Evolutionary conservation across 2,113 vertebrate genomes (phyloP).

Genomic region (Myiozetetes cayanensis): DNA sequence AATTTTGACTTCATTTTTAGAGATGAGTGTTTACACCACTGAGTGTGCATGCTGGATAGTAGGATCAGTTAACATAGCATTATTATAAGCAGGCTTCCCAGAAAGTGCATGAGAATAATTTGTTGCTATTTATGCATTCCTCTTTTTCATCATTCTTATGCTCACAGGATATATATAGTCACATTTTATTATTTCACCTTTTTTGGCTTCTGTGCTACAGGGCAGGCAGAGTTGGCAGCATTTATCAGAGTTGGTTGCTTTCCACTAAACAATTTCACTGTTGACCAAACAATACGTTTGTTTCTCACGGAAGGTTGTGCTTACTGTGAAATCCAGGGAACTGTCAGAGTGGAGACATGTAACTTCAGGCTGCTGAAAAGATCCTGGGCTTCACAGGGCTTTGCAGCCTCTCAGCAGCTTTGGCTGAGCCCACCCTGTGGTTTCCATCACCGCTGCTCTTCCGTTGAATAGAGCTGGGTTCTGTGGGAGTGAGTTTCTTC

Average conservation of each 20-base stretch:
- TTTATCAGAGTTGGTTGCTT: neutral
- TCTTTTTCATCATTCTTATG: neutral
- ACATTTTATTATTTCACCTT: neutral
- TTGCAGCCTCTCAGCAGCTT: neutral
- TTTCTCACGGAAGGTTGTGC: neutral
- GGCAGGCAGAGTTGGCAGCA: neutral
- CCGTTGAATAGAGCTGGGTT: neutral
- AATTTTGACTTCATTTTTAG: neutral
- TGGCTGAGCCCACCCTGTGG: fast-evolving
- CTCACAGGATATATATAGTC: neutral
- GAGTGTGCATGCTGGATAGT: neutral
- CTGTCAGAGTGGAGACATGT: neutral
- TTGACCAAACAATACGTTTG: neutral
- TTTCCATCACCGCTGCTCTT: neutral
- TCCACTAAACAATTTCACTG: constrained; percentile 1
- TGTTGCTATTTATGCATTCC: neutral
- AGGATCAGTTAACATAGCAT: neutral
- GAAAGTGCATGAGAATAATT: neutral
- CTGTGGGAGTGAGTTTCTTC: neutral
- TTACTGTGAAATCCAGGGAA: neutral
- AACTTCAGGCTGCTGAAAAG: neutral
- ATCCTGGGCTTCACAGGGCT: neutral
- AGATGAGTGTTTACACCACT: neutral
- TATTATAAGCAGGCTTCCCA: neutral
- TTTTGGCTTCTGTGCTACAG: neutral